Evolutionary conservation across 2,888 invertebrate species (phyloP), one percentile per base, ranked within the genome.

Genomic region (Lepas anatifera): DNA sequence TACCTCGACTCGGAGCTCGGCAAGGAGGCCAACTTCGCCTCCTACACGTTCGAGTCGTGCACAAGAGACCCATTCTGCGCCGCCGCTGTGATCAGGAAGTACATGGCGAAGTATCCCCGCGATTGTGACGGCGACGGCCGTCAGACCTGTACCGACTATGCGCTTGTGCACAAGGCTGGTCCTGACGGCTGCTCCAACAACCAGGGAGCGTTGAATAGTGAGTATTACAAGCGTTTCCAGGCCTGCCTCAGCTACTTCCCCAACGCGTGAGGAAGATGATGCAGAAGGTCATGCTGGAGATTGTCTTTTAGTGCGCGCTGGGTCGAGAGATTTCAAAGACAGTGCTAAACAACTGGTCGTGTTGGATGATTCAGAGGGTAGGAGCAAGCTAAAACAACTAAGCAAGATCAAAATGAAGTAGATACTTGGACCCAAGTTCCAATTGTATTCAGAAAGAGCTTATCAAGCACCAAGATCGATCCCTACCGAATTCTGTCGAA

Each of bases 1-100:
- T 69, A 32, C 64, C 16, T 16, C 50, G 71, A 72, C 74, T 43
- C 75, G 75, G 11, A 74, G 58, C 43, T 48, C n/a, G 16, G 13
- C 6, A 8, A 25, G n/a, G 66, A 66, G 66, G 25, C 66, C 27
- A 27, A 39, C 37, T 66, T 39, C 39, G 41, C 39, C 4, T 25
- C n/a, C 25, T 66, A 39, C 27, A 16, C 39, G 27, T 66, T 39
- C 66, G 39, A 39, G 41, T 25, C 66, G 39, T 66, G 66, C 66
- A 66, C 66, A 16, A 3, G 10, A 13, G 41, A 66, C 66, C 39
- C 39, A 3, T 37, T 39, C 39, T 66, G 66, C 39, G n/a, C 66
- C 25, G 66, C 66, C 25, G 66, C 66, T 2, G 66, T 25, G 27
- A 41, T 66, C 66, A n/a, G 66, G 25, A 66, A 66, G 66, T 66